Base-by-base conservation (phyloP, 2,888 invertebrate species). In the Rhingia rostrata region DNA sequence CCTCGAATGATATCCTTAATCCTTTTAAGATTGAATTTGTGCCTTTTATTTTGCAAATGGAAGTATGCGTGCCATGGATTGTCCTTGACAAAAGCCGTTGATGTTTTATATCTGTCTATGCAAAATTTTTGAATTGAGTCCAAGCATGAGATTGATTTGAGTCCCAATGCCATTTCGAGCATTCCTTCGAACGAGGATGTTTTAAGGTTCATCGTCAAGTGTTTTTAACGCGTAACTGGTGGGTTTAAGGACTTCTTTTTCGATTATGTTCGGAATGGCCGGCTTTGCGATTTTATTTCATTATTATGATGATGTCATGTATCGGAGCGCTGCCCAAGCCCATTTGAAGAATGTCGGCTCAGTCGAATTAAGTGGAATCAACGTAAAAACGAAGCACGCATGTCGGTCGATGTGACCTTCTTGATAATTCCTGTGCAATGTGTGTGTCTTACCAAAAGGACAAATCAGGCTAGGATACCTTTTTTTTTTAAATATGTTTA, bases 11-110 rank as follows among this genome's bases (percentile, higher is more conserved):
- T 63, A 54, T 63, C 39, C 69, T 12, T 78, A 78, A 78, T 78
- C 78, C 78, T 61, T 70, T 78, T 70, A 56, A 78, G 78, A 78
- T 78, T 78, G 78, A 78, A 70, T 77, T 78, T 78, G 47, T 43
- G 30, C 61, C 53, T 12, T 37, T 7, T 37, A 22, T 45, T 14
- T 14, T 39, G 39, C 9, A 33, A 9, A 7, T 22, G 14, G 14
- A 33, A 6, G 54, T 14, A 1, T 30, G 41, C 35, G 63, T 47
- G 53, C 0, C 9, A 12, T 2, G 14, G 32, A 41, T 6, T 53
- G 75, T 67, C 58, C 66, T 74, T 74, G 56, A 49, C 60, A 70
- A 49, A 49, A 37, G 47, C 12, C 54, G 33, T 39, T 30, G 41
- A 14, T 4, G 32, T 56, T 7, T 12, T 33, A 47, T 53, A 61